Base-by-base conservation (phyloP, 1,140 invertebrate species). In the Sinonovacula constricta region DNA sequence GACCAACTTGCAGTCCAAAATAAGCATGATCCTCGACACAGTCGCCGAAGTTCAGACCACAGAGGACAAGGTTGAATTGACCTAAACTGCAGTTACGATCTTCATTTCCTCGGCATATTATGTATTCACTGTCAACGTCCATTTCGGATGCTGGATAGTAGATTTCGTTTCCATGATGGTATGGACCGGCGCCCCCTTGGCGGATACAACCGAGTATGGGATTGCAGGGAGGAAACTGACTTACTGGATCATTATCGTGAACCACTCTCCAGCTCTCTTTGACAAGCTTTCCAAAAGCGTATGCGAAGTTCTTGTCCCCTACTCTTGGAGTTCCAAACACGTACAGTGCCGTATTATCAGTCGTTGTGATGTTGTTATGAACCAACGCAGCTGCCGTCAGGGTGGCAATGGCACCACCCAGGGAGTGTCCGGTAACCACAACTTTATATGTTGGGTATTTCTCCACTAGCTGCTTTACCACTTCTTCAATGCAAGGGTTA, bases 191-290 rank as follows among this genome's bases (percentile, higher is more conserved):
- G n/a, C n/a, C n/a, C n/a, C n/a, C 49, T 56, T 3, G 28, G 12
- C 0, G n/a, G 3, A 0, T n/a, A 36, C 51, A 56, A 14, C 54
- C 54, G 12, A 39, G 7, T 39, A 39, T 7, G 2, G 54, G 65
- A 2, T 18, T 53, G 26, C 65, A 67, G 1, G 31, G n/a, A 1
- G 67, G 67, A 12, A 69, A 2, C n/a, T 57, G 67, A 36, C n/a
- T 28, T 1, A 69, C 67, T 56, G 39, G 28, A 22, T 69, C 67
- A 18, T 34, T 69, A 24, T 57, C 15, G n/a, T 69, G 67, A 33
- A 69, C 67, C 7, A 69, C 67, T 34, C 67, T 33, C 51, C 51
- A 69, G 53, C 67, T 69, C 33, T 69, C 57, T 18, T 33, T 57
- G 15, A 69, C 33, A 12, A 69, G n/a, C 33, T 18, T 26, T n/a